phyloP scores from a whole-genome alignment of 2,113 vertebrate species.

The Atlantisia rogersi region DNA sequence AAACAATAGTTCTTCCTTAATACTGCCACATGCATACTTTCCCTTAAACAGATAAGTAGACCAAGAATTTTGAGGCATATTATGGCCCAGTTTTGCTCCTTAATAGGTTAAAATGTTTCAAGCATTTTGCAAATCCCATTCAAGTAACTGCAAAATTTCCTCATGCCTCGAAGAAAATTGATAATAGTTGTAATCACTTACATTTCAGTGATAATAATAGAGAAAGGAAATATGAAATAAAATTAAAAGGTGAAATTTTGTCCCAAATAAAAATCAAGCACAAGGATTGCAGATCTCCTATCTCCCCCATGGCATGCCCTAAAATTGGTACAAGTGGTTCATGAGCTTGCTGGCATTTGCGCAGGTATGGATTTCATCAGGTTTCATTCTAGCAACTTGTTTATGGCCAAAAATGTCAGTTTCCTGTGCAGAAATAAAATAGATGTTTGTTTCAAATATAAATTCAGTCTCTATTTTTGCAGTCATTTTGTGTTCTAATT shows the following conservation, averaged over 20 bases:
- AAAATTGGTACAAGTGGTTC: neutral
- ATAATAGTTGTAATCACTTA: neutral
- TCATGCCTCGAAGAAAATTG: neutral
- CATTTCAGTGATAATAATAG: neutral
- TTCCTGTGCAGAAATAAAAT: conserved; percentile 47
- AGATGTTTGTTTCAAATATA: conserved; percentile 51
- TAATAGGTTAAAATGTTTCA: neutral
- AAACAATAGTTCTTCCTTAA: neutral
- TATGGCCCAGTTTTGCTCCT: neutral
- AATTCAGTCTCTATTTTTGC: conserved; percentile 54
- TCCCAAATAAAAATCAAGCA: neutral
- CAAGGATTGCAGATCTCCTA: neutral
- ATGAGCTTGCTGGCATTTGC: neutral
- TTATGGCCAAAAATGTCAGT: neutral
- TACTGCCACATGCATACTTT: neutral
- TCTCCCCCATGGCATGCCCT: neutral
- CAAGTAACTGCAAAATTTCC: neutral
- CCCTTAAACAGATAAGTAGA: neutral
- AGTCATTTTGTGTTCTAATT: conserved; percentile 68
- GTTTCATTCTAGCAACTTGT: conserved; percentile 1
- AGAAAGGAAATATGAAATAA: neutral
- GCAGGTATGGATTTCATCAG: neutral
- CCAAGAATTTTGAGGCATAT: neutral
- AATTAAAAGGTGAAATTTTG: neutral
- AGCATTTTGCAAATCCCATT: neutral